Conservation (phyloP, 2,113 vertebrate species). For the Lagenorhynchus albirostris region DNA sequence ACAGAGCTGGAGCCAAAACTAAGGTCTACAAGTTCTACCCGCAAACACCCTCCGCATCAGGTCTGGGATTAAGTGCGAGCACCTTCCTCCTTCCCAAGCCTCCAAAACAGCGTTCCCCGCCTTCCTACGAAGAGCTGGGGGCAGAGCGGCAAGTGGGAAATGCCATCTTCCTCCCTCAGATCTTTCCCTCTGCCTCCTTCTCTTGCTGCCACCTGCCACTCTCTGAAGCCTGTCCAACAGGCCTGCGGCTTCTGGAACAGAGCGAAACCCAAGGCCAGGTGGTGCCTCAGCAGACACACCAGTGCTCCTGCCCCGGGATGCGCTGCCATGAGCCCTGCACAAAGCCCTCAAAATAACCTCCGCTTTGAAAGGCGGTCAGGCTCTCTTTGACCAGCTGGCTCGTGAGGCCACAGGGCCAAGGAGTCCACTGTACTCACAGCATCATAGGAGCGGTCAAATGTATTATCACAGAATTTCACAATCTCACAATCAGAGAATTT, state of each 20-base stretch:
- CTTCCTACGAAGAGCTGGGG: not conserved
- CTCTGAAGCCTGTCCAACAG: constrained; percentile 58
- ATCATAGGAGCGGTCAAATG: not conserved
- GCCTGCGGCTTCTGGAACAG: constrained; percentile 67
- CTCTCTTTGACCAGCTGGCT: not conserved
- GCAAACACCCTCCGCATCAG: not conserved
- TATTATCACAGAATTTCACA: not conserved
- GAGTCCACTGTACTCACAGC: not conserved
- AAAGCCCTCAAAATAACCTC: constrained; percentile 36
- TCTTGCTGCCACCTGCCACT: constrained; percentile 52
- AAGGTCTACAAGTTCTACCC: not conserved
- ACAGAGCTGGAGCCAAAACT: not conserved
- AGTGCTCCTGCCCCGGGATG: not conserved
- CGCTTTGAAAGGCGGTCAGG: accelerated
- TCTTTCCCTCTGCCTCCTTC: constrained; percentile 19
- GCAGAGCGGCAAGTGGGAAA: not conserved
- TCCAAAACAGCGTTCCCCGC: not conserved
- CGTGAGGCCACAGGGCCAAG: not conserved
- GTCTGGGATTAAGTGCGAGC: not conserved
- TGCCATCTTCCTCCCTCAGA: not conserved
- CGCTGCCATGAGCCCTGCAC: not conserved
- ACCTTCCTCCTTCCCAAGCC: not conserved
- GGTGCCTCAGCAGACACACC: constrained; percentile 56
- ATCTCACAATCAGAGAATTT: not conserved
- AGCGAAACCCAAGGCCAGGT: constrained; percentile 66